phyloP scores from a whole-genome alignment of 2,888 invertebrate species.

The Didymodactylos carnosus region DNA sequence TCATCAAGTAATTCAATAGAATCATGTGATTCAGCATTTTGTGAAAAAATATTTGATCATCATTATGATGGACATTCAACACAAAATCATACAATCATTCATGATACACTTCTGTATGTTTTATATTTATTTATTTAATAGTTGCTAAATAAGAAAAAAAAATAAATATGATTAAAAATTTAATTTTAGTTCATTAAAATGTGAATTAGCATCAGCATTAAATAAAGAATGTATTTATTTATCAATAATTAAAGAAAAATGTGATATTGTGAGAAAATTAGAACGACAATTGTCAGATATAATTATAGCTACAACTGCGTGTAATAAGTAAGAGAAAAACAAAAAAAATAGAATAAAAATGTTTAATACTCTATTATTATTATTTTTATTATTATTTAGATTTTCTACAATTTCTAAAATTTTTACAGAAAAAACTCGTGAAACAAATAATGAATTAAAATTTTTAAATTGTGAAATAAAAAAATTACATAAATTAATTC shows the following conservation, averaged over 20 bases:
- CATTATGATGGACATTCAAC: not conserved
- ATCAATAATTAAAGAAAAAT: constrained; percentile 28
- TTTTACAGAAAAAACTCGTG: not conserved
- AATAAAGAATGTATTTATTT: constrained; percentile 31
- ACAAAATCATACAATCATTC: not conserved
- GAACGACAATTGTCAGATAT: constrained; percentile 25
- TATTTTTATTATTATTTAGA: not conserved
- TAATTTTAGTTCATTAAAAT: constrained; percentile 27
- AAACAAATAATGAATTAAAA: not conserved
- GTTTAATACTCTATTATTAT: not conserved
- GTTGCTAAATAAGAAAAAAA: too few species aligned
- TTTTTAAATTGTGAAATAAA: not conserved
- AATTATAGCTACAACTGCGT: not conserved
- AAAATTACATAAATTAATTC: not conserved
- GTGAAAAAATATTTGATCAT: not conserved
- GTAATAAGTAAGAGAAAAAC: not conserved
- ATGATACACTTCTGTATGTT: too few species aligned
- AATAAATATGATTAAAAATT: too few species aligned
- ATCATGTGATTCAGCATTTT: constrained; percentile 13
- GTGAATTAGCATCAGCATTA: constrained; percentile 32
- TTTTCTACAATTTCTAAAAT: not conserved
- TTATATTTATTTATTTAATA: too few species aligned
- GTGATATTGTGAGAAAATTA: constrained; percentile 27
- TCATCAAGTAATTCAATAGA: constrained; percentile 1
- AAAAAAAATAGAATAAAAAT: too few species aligned